Percentiles rank a stretch among this genome's conserved stretches.
Evolutionary conservation across 2,888 invertebrate genomes (phyloP).

Genomic region (Lasioglossum malachurum): DNA sequence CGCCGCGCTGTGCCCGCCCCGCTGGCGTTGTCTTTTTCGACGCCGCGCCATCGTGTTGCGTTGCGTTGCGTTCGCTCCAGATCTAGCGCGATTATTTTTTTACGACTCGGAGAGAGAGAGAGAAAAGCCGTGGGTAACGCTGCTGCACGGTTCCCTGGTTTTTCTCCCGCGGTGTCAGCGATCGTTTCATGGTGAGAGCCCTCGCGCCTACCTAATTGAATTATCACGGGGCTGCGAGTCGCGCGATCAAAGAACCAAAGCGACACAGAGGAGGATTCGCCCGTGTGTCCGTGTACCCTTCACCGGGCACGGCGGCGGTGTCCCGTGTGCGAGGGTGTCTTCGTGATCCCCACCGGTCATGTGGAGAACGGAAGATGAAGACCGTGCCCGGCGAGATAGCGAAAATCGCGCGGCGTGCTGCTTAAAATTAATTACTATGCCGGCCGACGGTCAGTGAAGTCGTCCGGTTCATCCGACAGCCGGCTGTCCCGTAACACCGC

Average conservation of each 20-base stretch:
- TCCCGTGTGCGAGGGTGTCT: slow-evolving; percentile 42
- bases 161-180: neutral
- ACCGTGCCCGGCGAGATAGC: slow-evolving; percentile 72
- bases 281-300: slow-evolving; percentile 12
- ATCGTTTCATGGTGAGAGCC: slow-evolving; percentile 2
- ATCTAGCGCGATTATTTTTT: slow-evolving; percentile 18
- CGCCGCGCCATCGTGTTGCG: neutral
- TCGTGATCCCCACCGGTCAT: slow-evolving; percentile 37
- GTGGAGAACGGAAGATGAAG: slow-evolving; percentile 42
- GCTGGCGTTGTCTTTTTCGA: neutral
- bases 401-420: slow-evolving; percentile 80
- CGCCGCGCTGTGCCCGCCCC: slow-evolving; percentile 16
- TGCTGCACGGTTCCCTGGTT: neutral
- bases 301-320: neutral
- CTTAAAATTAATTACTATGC: slow-evolving; percentile 82
- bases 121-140: neutral
- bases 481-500: slow-evolving; percentile 68
- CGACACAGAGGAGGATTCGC: slow-evolving; percentile 1
- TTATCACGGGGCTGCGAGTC: slow-evolving; percentile 30
- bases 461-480: slow-evolving; percentile 79
- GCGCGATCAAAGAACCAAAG: slow-evolving; percentile 8
- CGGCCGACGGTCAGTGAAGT: slow-evolving; percentile 75
- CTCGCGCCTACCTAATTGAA: slow-evolving; percentile 34
- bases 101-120: slow-evolving; percentile 5
- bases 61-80: neutral